phyloP scores from a whole-genome alignment of 2,888 invertebrate genomes.

The Malthinus seriepunctatus region DNA sequence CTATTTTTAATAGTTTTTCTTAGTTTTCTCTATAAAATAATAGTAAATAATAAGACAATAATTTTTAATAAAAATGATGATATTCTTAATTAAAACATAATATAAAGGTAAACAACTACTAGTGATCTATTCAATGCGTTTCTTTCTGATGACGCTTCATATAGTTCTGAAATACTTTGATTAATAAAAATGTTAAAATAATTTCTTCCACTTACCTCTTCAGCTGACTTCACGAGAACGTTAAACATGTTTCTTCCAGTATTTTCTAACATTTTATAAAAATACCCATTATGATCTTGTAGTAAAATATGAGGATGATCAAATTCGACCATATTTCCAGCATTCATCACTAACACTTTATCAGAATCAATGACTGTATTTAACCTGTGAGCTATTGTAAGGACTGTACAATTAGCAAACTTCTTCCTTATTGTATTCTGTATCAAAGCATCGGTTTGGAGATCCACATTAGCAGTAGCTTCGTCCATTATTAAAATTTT shows the following conservation, averaged over 20 bases:
- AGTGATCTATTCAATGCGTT: not conserved
- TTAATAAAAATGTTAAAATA: not conserved
- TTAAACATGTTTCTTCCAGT: constrained; percentile 58
- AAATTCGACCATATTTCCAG: constrained; percentile 75
- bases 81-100: too few relatives aligned
- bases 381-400: constrained; percentile 81
- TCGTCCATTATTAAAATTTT: constrained; percentile 84
- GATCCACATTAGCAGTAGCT: constrained; percentile 90
- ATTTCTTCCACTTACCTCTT: constrained; percentile 26
- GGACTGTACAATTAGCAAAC: constrained; percentile 75
- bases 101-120: too few relatives aligned
- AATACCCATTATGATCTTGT: constrained; percentile 62
- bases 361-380: constrained; percentile 63
- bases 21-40: too few relatives aligned
- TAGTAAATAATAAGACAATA: too few relatives aligned
- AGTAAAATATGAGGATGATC: constrained; percentile 75
- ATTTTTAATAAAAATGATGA: too few relatives aligned
- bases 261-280: constrained; percentile 70
- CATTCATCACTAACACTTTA: constrained; percentile 74
- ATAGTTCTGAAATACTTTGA: not conserved
- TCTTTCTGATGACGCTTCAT: not conserved
- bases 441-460: constrained; percentile 71
- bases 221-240: constrained; percentile 42
- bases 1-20: too few relatives aligned
- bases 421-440: constrained; percentile 75